Conservation (phyloP, 2,797 vertebrate genomes). For the Salmo trutta region DNA sequence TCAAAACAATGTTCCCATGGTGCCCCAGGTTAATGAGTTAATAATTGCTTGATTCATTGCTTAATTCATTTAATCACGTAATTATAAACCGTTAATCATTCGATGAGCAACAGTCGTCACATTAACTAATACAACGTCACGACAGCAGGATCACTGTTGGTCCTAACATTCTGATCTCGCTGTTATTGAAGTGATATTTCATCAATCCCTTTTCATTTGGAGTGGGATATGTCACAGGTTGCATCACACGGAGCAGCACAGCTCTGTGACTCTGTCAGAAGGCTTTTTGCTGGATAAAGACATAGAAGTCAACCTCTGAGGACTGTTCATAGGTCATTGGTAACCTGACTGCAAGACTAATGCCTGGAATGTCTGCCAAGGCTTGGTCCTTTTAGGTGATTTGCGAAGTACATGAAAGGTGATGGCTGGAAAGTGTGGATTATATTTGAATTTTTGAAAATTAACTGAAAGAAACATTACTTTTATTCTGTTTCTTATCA, state of each 20-base stretch:
- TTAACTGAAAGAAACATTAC: neutral
- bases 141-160: conserved; percentile 24
- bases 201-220: conserved; percentile 51
- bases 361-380: neutral
- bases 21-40: too few species aligned
- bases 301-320: conserved; percentile 36
- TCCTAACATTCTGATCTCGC: conserved; percentile 25
- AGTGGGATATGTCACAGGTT: conserved; percentile 34
- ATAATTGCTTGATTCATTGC: too few species aligned
- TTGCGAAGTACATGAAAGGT: neutral
- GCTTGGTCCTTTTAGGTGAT: neutral
- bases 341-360: neutral
- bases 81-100: too few species aligned
- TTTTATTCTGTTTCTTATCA: neutral
- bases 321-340: conserved; percentile 32
- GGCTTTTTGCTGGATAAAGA: conserved; percentile 41
- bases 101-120: too few species aligned
- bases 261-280: conserved; percentile 39
- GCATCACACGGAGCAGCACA: conserved; percentile 21
- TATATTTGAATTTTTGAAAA: neutral
- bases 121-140: too few species aligned
- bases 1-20: too few species aligned
- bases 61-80: too few species aligned
- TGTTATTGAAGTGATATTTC: conserved; percentile 48
- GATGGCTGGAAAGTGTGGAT: neutral